A percentile compares a stretch with the other conserved stretches of the same genome.
Evolutionary conservation across 2,888 invertebrate genomes (phyloP).

Genomic region (Habrosyne pyritoides): DNA sequence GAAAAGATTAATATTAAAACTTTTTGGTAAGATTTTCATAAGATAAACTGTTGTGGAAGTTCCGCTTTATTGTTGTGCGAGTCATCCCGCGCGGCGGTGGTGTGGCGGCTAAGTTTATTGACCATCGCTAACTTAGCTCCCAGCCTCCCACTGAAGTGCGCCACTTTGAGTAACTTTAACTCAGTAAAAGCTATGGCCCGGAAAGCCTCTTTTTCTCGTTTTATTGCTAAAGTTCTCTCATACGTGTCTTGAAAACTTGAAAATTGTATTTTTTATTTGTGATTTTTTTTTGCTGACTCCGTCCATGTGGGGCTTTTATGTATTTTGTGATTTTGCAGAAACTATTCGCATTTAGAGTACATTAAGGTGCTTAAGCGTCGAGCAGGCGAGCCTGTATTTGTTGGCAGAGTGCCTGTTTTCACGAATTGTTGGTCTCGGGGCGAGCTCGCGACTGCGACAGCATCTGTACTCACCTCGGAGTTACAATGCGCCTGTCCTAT

Average conservation of each 20-base stretch:
- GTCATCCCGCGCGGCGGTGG: conserved; percentile 49
- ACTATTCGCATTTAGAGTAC: conserved; percentile 39
- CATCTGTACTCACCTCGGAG: conserved; percentile 40
- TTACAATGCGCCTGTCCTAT: conserved; percentile 43
- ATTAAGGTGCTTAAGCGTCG: conserved; percentile 44
- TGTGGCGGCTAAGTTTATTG: conserved; percentile 68
- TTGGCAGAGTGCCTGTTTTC: conserved; percentile 68
- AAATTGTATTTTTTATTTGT: conserved; percentile 51
- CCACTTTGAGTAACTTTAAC: conserved; percentile 75
- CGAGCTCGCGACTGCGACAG: conserved; percentile 31
- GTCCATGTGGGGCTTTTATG: conserved; percentile 23
- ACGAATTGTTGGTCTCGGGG: conserved; percentile 47
- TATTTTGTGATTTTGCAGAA: conserved; percentile 13
- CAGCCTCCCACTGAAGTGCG: conserved; percentile 58
- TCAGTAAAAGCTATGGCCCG: conserved; percentile 68
- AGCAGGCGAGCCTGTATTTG: conserved; percentile 44
- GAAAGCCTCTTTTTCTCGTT: conserved; percentile 68
- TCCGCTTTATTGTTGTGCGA: conserved; percentile 60
- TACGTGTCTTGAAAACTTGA: conserved; percentile 68
- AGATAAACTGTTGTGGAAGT: conserved; percentile 60
- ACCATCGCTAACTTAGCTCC: conserved; percentile 68
- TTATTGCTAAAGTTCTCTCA: conserved; percentile 78
- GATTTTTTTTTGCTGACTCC: conserved; percentile 11
- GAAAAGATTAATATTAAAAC: conserved; percentile 51
- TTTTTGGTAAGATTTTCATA: conserved; percentile 52